phyloP scores from a whole-genome alignment of 1,140 invertebrate genomes.

The Psilanteris sp. region DNA sequence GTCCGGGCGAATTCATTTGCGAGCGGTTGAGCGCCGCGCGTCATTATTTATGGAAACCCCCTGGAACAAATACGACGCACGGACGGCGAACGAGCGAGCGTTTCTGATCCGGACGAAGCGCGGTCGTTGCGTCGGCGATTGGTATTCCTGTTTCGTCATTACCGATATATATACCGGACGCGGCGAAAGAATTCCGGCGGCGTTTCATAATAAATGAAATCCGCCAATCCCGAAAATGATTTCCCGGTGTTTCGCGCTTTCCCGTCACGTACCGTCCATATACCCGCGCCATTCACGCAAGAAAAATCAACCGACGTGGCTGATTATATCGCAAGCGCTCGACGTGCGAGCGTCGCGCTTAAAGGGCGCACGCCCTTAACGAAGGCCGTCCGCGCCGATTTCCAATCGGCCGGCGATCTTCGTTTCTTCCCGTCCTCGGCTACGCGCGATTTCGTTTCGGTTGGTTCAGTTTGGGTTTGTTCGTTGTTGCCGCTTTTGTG shows the following conservation, averaged over 20 bases:
- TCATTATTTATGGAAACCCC: too few relatives aligned
- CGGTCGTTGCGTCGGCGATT: constrained; percentile 38
- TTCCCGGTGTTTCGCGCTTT: constrained; percentile 47
- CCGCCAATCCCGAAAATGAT: constrained; percentile 62
- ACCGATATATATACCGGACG: constrained; percentile 34
- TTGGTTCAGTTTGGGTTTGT: too few relatives aligned
- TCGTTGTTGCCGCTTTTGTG: too few relatives aligned
- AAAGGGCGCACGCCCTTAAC: constrained; percentile 13
- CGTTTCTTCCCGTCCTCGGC: too few relatives aligned
- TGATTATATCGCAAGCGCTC: constrained; percentile 43
- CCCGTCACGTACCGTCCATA: constrained; percentile 49
- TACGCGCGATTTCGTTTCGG: too few relatives aligned
- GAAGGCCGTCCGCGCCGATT: too few relatives aligned
- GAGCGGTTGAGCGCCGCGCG: too few relatives aligned
- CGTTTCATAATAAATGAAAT: constrained; percentile 62
- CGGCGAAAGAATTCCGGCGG: constrained; percentile 34
- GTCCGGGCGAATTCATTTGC: too few relatives aligned
- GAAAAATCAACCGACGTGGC: constrained; percentile 44
- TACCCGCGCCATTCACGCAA: constrained; percentile 38
- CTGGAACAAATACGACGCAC: too few relatives aligned
- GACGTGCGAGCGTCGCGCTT: constrained; percentile 18
- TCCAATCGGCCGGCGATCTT: too few relatives aligned
- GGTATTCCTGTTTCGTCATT: constrained; percentile 62
- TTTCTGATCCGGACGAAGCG: constrained; percentile 31
- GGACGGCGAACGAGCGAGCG: too few relatives aligned